phyloP scores from a whole-genome alignment of 2,113 vertebrate species.

The Morone saxatilis region DNA sequence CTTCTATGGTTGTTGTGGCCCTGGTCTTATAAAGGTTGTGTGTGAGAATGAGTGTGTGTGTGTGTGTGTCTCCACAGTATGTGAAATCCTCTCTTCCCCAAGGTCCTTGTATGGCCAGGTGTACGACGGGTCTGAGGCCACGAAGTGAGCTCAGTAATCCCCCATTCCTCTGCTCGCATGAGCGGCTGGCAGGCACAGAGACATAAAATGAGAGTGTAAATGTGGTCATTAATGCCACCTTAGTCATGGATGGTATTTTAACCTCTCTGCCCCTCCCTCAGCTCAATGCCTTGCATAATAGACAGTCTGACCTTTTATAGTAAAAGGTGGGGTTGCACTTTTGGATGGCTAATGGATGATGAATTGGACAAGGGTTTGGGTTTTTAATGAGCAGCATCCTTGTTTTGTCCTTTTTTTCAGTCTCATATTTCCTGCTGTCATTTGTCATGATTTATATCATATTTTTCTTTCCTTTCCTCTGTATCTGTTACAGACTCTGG shows the following conservation, averaged over 20 bases:
- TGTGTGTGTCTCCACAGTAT: constrained; percentile 31
- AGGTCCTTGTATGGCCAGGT: constrained; percentile 81
- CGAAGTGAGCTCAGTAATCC: constrained; percentile 67
- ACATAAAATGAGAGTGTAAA: constrained; percentile 40
- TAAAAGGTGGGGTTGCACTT: constrained; percentile 36
- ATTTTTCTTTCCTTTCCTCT: not conserved
- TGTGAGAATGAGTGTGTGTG: constrained; percentile 19
- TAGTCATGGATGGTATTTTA: constrained; percentile 63
- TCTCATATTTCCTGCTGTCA: not conserved
- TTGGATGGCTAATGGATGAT: not conserved
- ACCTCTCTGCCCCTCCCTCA: constrained; percentile 37
- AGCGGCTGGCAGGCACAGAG: constrained; percentile 60
- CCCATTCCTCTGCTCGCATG: constrained; percentile 67
- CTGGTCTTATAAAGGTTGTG: constrained; percentile 40
- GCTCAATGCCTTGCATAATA: constrained; percentile 38
- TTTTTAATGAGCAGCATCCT: not conserved
- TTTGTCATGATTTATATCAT: not conserved
- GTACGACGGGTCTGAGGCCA: constrained; percentile 44
- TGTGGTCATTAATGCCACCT: constrained; percentile 67
- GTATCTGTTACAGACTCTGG: constrained; percentile 44
- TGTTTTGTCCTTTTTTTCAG: not conserved
- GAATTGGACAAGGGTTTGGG: not conserved
- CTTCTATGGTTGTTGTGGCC: constrained; percentile 78
- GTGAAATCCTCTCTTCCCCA: constrained; percentile 56
- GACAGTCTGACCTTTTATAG: constrained; percentile 58